Conservation (phyloP, 2,888 invertebrate genomes). For the Synanthedon vespiformis region DNA sequence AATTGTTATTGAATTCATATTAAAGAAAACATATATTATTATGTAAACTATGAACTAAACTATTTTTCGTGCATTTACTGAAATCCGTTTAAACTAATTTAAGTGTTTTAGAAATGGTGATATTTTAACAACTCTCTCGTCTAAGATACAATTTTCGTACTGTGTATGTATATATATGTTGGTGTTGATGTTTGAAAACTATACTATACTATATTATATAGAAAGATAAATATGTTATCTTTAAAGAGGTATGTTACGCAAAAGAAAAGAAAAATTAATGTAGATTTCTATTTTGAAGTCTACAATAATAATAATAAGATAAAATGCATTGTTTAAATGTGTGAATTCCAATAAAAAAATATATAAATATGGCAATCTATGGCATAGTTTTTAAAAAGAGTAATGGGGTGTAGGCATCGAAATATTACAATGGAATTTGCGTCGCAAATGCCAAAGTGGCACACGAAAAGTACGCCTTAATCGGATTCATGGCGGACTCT, state of each 20-base stretch:
- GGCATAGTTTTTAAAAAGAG: conserved; percentile 4
- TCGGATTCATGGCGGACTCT: too few relatives aligned
- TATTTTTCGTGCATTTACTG: conserved; percentile 71
- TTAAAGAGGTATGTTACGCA: conserved; percentile 9
- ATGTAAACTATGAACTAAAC: conserved; percentile 29
- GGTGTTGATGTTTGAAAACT: conserved; percentile 45
- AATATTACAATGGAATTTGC: too few relatives aligned
- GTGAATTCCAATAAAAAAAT: conserved; percentile 9
- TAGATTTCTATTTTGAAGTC: conserved; percentile 15
- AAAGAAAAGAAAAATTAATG: conserved; percentile 10
- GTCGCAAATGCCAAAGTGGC: too few relatives aligned
- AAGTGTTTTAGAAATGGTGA: conserved; percentile 53
- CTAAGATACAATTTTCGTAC: conserved; percentile 43
- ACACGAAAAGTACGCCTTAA: too few relatives aligned
- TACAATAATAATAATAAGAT: conserved; percentile 22
- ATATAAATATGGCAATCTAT: too few relatives aligned
- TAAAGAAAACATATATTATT: conserved; percentile 39
- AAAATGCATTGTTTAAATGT: conserved; percentile 10
- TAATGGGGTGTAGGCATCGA: background rate
- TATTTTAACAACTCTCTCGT: conserved; percentile 59
- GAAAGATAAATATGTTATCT: conserved; percentile 23
- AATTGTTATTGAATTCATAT: conserved; percentile 43
- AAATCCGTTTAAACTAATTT: conserved; percentile 59
- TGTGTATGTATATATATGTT: conserved; percentile 37
- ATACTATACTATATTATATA: conserved; percentile 29